These are phyloP conservation scores for Sesamia inferens DNA, from an alignment of 2,888 invertebrate species.

Conservation along the genomic window DNA sequence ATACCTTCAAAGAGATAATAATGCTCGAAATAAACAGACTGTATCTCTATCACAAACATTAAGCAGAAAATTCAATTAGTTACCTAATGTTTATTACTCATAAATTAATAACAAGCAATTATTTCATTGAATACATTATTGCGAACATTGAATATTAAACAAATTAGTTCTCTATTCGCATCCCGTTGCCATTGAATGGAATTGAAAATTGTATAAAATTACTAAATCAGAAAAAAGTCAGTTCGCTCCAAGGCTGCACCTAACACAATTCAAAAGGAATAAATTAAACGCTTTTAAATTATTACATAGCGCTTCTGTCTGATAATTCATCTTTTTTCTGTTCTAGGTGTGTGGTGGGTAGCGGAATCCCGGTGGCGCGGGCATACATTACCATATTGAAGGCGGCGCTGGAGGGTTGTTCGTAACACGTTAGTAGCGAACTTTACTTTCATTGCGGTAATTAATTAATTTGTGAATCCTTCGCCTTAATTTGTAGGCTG, in stretches of 20 bases:
- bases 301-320: conserved; percentile 68
- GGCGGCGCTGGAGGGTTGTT: conserved; percentile 69
- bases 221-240: conserved; percentile 45
- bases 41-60: conserved; percentile 3
- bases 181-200: conserved; percentile 40
- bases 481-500: conserved; percentile 64
- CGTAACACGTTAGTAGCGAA: conserved; percentile 71
- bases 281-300: conserved; percentile 71
- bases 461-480: conserved; percentile 72
- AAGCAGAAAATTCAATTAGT: conserved; percentile 30
- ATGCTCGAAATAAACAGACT: conserved; percentile 30
- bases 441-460: conserved; percentile 76
- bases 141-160: conserved; percentile 44
- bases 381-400: conserved; percentile 67
- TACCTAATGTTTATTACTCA: conserved; percentile 14
- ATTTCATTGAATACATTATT: conserved; percentile 42
- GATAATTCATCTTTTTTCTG: conserved; percentile 68
- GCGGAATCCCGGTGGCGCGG: conserved; percentile 35
- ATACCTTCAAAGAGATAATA: conserved; percentile 32
- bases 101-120: conserved; percentile 29
- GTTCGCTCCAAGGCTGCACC: conserved; percentile 48
- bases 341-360: conserved; percentile 51
- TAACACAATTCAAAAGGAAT: conserved; percentile 67
- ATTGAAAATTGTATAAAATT: conserved; percentile 59
- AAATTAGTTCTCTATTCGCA: conserved; percentile 36